Percentiles rank a stretch among this genome's conserved stretches.
Conservation (phyloP, 2,113 vertebrate species). For the Glaucomys volans region DNA sequence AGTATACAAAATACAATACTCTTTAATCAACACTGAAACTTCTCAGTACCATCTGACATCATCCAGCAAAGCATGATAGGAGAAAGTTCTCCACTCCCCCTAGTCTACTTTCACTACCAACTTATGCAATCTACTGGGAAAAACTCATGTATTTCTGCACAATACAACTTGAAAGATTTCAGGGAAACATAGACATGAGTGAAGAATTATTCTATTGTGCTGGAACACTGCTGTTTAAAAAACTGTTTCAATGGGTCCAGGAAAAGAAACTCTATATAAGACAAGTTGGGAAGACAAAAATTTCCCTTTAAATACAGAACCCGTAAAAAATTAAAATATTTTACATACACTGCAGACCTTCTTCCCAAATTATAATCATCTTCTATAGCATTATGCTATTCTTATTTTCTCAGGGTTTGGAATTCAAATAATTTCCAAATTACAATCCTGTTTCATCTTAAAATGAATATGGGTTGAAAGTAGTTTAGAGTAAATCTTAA, state of each 20-base stretch:
- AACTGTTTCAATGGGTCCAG: not conserved
- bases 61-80: not conserved
- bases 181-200: not conserved
- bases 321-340: not conserved
- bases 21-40: not conserved
- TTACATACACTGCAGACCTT: not conserved
- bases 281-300: not conserved
- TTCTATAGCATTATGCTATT: not conserved
- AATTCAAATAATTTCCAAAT: not conserved
- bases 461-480: not conserved
- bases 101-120: not conserved
- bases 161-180: not conserved
- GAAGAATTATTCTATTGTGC: not conserved
- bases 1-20: not conserved
- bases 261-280: not conserved
- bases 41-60: not conserved
- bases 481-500: not conserved
- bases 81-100: not conserved
- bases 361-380: not conserved
- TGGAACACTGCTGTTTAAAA: not conserved
- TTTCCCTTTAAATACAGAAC: not conserved
- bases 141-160: not conserved
- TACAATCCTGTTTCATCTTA: not conserved
- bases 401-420: not conserved
- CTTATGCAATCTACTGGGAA: not conserved